Base-by-base conservation (phyloP, 1,140 invertebrate genomes). In the Caligus rogercresseyi region DNA sequence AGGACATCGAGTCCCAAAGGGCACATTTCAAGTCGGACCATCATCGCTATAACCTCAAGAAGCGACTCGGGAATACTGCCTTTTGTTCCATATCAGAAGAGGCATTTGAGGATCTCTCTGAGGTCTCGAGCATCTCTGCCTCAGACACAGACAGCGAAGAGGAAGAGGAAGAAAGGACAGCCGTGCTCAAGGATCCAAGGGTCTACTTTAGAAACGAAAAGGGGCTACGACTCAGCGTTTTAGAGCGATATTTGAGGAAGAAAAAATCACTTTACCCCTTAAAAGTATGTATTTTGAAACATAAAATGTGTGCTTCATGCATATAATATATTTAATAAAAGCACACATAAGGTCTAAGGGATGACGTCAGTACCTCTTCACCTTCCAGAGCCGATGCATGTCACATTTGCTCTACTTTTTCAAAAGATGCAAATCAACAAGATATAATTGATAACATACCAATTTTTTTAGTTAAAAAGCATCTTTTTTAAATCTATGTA, bases 401-500 rank as follows among this genome's bases (percentile, higher is more conserved):
- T n/a, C n/a, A n/a, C n/a, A n/a, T n/a, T n/a, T n/a, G n/a, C n/a
- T n/a, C n/a, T n/a, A n/a, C n/a, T n/a, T n/a, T n/a, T n/a, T n/a
- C n/a, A n/a, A n/a, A n/a, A n/a, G n/a, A n/a, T n/a, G n/a, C n/a
- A n/a, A n/a, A n/a, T n/a, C n/a, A n/a, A n/a, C n/a, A n/a, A n/a
- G n/a, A n/a, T n/a, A n/a, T n/a, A n/a, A n/a, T n/a, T n/a, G n/a
- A n/a, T n/a, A n/a, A n/a, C n/a, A 11, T 54, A 18, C 25, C 25
- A 57, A 18, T 63, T 18, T 21, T 16, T 64, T 64, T 26, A 1
- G 13, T 25, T 64, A 54, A 25, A 24, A 18, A 53, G 18, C 15
- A 16, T 59, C 31, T 62, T 66, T 52, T 54, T 65, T 68, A 20
- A 75, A 71, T n/a, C n/a, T n/a, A n/a, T n/a, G n/a, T n/a, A n/a